Evolutionary conservation across 53 echinoderm and acorn worm genomes (phyloP), one percentile per base, ranked within the genome.

Genomic region (Crossaster papposus): DNA sequence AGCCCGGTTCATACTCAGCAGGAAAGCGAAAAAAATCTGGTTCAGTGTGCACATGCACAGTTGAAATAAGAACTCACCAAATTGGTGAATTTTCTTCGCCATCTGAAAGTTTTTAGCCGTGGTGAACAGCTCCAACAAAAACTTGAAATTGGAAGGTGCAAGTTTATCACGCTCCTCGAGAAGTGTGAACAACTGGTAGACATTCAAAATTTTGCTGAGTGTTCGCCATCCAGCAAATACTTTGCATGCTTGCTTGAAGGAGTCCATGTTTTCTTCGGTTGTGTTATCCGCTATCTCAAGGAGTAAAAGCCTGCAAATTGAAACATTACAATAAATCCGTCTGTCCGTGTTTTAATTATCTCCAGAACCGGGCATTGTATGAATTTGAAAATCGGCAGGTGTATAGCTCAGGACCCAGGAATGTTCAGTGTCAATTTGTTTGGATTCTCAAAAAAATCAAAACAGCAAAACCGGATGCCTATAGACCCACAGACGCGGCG

Each of bases 241-340:
- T 84, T 15, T 72, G 84, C 84, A 84, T 31, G 15, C 71, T 51
- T 54, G 84, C 53, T 81, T 90, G 54, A 90, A 37, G 54, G 28
- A 14, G 5, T 70, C 32, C n/a, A 90, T 31, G 4, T 90, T 82
- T 81, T 72, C 50, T n/a, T 18, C 55, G 14, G 90, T 33, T 36
- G 90, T 81, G 20, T 81, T 81, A 35, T 81, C 70, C 33, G 82
- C 90, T 52, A 90, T 73, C 54, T 81, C 81, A 20, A 90, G 63
- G 24, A 90, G 90, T 31, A 90, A 51, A 18, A 31, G 34, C 90
- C 90, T 90, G 77, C 0, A 64, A 62, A 62, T 18, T 68, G 10
- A 68, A n/a, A 4, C 17, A 44, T 44, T 44, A 44, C 44, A 44
- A 44, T n/a, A n/a, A n/a, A n/a, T n/a, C n/a, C n/a, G n/a, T n/a